Conservation (phyloP, 2,113 vertebrate genomes). For the Planiliza haematocheilus region DNA sequence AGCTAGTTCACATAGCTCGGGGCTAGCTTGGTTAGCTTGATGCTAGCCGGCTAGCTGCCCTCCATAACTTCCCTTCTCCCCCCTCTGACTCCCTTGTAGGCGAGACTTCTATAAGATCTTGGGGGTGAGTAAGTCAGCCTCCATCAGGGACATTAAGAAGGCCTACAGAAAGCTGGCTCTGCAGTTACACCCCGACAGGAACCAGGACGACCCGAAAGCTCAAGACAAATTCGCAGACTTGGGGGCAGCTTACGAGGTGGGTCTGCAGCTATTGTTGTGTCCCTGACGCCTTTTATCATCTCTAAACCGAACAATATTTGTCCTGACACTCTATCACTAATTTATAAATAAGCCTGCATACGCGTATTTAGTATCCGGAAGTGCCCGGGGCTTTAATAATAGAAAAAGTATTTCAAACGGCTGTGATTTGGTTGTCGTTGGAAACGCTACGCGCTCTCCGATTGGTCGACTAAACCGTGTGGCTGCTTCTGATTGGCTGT, state of each 20-base stretch:
- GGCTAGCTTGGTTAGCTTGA: constrained; percentile 6
- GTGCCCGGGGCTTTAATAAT: neutral
- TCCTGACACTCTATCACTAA: neutral
- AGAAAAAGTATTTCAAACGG: constrained; percentile 28
- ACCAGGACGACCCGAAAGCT: constrained; percentile 94
- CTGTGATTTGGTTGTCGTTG: constrained; percentile 67
- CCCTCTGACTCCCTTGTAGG: constrained; percentile 70
- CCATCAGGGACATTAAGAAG: constrained; percentile 97
- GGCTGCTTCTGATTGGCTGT: constrained; percentile 83
- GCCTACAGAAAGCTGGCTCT: constrained; percentile 97
- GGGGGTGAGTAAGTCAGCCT: constrained; percentile 91
- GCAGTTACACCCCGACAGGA: constrained; percentile 96
- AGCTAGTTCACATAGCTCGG: neutral
- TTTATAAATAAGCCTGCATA: neutral
- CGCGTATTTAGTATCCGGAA: constrained; percentile 5
- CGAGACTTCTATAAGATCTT: constrained; percentile 97
- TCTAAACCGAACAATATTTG: neutral
- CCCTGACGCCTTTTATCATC: no score
- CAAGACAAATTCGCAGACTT: constrained; percentile 97
- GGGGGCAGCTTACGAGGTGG: constrained; percentile 96
- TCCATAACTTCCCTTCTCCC: neutral
- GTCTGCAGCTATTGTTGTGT: constrained; percentile 9
- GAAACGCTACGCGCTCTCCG: constrained; percentile 57
- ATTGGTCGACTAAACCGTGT: constrained; percentile 83
- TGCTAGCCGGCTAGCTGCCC: neutral